phyloP scores from a whole-genome alignment of 2,888 invertebrate species.

The Pollenia amentaria region DNA sequence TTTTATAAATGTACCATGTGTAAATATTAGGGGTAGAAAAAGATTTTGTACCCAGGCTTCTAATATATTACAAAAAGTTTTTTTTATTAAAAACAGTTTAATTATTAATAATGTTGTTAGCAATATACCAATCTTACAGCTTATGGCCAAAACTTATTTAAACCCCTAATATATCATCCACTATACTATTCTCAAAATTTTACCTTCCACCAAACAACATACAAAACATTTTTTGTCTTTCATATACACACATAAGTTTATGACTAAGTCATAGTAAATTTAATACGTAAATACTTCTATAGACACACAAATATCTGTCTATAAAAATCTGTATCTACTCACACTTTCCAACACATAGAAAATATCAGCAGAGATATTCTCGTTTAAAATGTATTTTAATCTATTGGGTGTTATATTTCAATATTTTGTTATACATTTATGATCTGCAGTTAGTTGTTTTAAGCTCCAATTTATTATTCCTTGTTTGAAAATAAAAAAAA shows the following conservation, averaged over 20 bases:
- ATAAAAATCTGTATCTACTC: background rate
- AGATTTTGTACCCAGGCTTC: background rate
- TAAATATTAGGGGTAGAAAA: constrained; percentile 19
- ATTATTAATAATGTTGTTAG: no score
- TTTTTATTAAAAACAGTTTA: background rate
- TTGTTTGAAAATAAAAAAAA: constrained; percentile 17
- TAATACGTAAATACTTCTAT: background rate
- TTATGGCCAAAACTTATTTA: constrained; percentile 6
- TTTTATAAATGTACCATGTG: constrained; percentile 76
- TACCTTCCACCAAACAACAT: constrained; percentile 4
- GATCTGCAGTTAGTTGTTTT: constrained; percentile 52
- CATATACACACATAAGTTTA: background rate
- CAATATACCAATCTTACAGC: no score
- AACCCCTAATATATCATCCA: constrained; percentile 16
- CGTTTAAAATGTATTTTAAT: background rate
- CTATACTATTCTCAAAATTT: background rate
- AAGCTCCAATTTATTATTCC: constrained; percentile 46
- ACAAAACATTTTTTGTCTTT: constrained; percentile 11
- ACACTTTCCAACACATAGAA: background rate
- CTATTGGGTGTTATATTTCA: constrained; percentile 53
- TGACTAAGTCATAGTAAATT: constrained; percentile 11
- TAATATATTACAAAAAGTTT: background rate
- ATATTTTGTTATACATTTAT: constrained; percentile 50
- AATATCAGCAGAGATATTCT: background rate
- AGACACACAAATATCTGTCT: background rate